Conservation (phyloP, 2,888 invertebrate genomes). For the Polydrusus cervinus region DNA sequence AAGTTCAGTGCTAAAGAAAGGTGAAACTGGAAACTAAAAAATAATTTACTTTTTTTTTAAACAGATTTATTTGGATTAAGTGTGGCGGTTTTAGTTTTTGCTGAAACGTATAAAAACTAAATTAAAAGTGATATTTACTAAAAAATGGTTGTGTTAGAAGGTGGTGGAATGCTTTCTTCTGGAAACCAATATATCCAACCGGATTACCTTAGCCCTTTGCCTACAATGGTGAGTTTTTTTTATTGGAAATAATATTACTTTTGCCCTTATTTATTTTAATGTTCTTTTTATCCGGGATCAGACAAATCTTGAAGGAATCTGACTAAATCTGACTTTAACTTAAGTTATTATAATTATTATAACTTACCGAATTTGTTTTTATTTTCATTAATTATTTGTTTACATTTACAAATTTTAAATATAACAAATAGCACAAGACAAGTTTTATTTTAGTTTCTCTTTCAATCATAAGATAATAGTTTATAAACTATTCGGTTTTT, state of each 20-base stretch:
- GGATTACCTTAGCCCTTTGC: conserved; percentile 95
- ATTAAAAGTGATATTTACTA: not conserved
- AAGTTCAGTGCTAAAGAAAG: conserved; percentile 11
- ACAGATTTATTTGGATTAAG: not conserved
- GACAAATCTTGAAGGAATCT: no score
- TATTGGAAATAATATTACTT: conserved; percentile 4
- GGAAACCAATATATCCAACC: conserved; percentile 97
- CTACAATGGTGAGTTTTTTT: conserved; percentile 89
- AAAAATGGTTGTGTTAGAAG: conserved; percentile 92
- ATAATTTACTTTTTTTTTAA: not conserved
- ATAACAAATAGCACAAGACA: no score
- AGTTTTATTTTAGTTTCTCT: no score
- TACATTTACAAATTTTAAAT: no score
- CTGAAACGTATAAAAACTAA: not conserved
- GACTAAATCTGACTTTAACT: no score
- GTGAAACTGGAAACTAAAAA: not conserved
- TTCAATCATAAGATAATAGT: no score
- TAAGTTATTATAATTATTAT: no score
- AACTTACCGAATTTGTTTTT: no score
- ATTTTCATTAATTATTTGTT: no score
- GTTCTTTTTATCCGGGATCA: no score
- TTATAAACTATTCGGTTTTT: no score
- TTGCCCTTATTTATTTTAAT: not conserved
- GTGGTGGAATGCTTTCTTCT: conserved; percentile 90
- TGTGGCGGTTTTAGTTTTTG: not conserved